Conservation (phyloP, 2,888 invertebrate species). For the Aphrophora alni region DNA sequence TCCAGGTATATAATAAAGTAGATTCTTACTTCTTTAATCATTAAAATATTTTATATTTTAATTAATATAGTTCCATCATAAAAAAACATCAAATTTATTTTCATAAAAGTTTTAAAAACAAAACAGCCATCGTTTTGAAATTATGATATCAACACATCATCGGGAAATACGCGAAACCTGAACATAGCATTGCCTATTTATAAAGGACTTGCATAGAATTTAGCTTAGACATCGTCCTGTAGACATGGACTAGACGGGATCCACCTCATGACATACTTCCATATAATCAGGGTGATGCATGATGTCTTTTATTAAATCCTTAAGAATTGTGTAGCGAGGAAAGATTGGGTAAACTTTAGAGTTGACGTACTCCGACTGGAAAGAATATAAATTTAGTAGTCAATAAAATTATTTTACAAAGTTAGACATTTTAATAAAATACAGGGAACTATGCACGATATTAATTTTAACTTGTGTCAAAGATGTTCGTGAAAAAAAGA, state of each 20-base stretch:
- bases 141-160: not conserved
- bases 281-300: conserved; percentile 96
- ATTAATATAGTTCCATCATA: not conserved
- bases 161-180: not conserved
- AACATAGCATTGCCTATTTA: not conserved
- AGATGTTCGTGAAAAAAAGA: too few species aligned
- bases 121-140: not conserved
- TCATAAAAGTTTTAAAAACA: not conserved
- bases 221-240: not conserved
- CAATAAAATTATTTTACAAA: not conserved
- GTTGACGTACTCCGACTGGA: conserved; percentile 86
- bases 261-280: conserved; percentile 94
- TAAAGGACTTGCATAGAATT: not conserved
- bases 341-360: conserved; percentile 94
- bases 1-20: not conserved
- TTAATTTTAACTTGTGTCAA: too few species aligned
- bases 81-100: not conserved
- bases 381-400: conserved; percentile 52
- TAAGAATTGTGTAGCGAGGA: conserved; percentile 93
- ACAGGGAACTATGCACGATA: too few species aligned
- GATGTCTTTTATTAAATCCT: conserved; percentile 96
- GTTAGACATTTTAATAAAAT: not conserved
- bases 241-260: conserved; percentile 55
- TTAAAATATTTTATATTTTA: not conserved
- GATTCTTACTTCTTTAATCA: not conserved